Evolutionary conservation across 2,888 invertebrate genomes (phyloP), one percentile per base, ranked within the genome.

Genomic region (Tenthredo mesomela): DNA sequence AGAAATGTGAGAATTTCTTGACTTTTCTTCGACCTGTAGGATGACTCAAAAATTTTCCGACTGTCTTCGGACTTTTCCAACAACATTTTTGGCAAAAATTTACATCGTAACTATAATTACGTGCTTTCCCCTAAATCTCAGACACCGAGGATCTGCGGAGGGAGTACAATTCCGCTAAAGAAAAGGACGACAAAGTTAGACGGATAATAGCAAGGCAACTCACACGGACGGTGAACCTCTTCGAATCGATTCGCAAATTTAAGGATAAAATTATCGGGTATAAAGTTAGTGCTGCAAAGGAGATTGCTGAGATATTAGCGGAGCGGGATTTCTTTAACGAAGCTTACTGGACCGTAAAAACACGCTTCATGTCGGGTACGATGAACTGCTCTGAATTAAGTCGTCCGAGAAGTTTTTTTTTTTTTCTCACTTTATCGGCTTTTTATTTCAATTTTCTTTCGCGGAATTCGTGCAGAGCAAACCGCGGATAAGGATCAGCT

Each of bases 161-260:
- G 18, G 85, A 84, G 29, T 92, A 91, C 82, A 87, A 90, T 2
- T 58, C 25, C 0, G 77, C 91, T 6, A 89, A 88, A 47, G 86
- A 80, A 12, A 92, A 90, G 83, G 91, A 92, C 78, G 86, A 88
- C 6, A 84, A 85, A 7, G 91, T 92, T 33, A 87, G 89, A 54
- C 84, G 82, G 77, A 85, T 88, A 7, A 92, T 92, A 67, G 78
- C 82, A 0, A 84, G 83, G 0, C 91, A 92, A 77, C 85, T 88
- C 47, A 77, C 83, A 1, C 88, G 87, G 10, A 90, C 88, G 29
- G 43, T 87, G 4, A 73, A 43, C 7, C 86, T 92, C 0, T 87
- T 87, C 4, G 88, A 90, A 6, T 85, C 85, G 1, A 89, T 90
- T 70, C 86, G 86, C 40, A 88, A 87, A 82, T 77, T 89, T 33